Percentiles rank a stretch among this genome's conserved stretches.
Conservation (phyloP, 1,140 invertebrate species). For the roundworm (Caenorhabditis elegans) region DNA sequence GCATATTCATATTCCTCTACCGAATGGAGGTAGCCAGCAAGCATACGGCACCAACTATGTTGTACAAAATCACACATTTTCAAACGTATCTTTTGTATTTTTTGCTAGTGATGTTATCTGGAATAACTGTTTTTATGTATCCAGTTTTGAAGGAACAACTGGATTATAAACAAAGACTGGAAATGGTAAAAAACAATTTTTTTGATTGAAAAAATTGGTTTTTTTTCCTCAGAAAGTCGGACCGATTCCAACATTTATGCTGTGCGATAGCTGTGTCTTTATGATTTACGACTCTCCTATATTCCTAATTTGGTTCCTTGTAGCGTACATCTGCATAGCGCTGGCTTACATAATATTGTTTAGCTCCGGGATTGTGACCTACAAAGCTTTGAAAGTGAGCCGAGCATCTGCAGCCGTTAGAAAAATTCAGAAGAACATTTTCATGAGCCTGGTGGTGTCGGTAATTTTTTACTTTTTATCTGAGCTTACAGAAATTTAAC, state of each 20-base stretch:
- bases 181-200: too few relatives aligned
- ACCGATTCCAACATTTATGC: too few relatives aligned
- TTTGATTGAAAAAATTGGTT: too few relatives aligned
- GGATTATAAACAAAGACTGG: not conserved
- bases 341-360: not conserved
- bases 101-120: not conserved
- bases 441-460: not conserved
- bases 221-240: too few relatives aligned
- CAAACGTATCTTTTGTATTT: not conserved
- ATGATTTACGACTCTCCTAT: not conserved
- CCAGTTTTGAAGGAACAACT: not conserved
- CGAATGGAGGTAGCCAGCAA: not conserved
- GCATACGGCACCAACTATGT: not conserved
- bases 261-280: not conserved
- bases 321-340: not conserved
- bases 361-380: not conserved
- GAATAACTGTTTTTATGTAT: not conserved
- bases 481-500: too few relatives aligned
- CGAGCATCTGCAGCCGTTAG: not conserved
- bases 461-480: too few relatives aligned
- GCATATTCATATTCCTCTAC: not conserved
- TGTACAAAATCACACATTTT: not conserved
- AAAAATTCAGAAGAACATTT: not conserved
- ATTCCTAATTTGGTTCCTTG: not conserved
- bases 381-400: not conserved